Percentiles rank a stretch among this genome's conserved stretches.
These are phyloP conservation scores for Steinernema scapterisci DNA, from an alignment of 2,888 invertebrate genomes.

Conservation along the genomic window DNA sequence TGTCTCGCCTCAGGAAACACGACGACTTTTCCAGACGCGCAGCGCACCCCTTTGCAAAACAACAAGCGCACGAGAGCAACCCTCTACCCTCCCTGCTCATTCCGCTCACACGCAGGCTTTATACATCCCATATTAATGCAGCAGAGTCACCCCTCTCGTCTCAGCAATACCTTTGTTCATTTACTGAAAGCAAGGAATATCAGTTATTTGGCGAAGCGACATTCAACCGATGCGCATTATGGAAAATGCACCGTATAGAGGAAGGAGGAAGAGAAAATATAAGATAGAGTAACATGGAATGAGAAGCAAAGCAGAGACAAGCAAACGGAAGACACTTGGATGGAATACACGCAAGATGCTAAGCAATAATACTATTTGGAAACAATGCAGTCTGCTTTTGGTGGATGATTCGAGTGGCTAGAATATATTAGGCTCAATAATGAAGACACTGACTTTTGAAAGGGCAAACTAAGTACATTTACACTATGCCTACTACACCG, in stretches of 20 bases:
- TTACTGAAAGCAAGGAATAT: conserved; percentile 31
- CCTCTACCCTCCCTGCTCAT: conserved; percentile 26
- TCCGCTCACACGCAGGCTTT: conserved; percentile 21
- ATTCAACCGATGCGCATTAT: conserved; percentile 12
- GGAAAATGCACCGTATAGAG: background rate
- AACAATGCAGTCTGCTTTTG: no score
- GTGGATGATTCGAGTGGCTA: no score
- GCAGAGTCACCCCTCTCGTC: conserved; percentile 14
- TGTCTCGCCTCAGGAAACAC: conserved; percentile 28
- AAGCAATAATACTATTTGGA: no score
- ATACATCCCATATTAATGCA: conserved; percentile 29
- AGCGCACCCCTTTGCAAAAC: conserved; percentile 30
- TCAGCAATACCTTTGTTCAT: conserved; percentile 28
- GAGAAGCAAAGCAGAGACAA: conserved; percentile 5
- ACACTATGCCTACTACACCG: background rate
- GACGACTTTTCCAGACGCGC: conserved; percentile 32
- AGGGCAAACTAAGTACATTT: no score
- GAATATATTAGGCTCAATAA: no score
- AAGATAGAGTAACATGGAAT: conserved; percentile 12
- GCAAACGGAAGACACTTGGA: background rate
- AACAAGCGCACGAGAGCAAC: conserved; percentile 26
- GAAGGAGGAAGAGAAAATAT: background rate
- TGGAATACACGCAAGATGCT: no score
- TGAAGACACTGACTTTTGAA: no score
- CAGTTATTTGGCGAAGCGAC: background rate